Percentiles rank a stretch among this genome's conserved stretches.
Conservation (phyloP, 2,888 invertebrate genomes). For the Diachrysia chrysitis region DNA sequence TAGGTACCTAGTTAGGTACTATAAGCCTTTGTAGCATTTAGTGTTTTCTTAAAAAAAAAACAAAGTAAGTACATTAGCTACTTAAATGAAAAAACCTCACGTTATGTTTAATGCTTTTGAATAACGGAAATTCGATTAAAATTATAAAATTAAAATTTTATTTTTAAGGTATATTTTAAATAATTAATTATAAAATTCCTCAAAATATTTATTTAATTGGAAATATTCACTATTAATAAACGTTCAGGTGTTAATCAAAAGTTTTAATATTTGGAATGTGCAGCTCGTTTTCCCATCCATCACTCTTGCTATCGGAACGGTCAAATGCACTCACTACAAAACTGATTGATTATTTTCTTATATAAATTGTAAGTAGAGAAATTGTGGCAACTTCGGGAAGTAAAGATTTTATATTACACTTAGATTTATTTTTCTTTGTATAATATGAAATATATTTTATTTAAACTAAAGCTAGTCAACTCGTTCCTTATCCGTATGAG, state of each 20-base stretch:
- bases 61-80: neutral
- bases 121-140: no score
- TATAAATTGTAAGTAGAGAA: slow-evolving; percentile 35
- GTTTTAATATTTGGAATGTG: slow-evolving; percentile 47
- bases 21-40: no score
- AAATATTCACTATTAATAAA: slow-evolving; percentile 10
- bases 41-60: neutral
- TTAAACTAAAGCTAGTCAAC: no score
- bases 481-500: no score
- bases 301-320: slow-evolving; percentile 44
- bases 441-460: no score
- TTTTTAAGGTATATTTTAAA: no score
- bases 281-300: slow-evolving; percentile 46
- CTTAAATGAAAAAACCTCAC: no score
- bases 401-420: neutral
- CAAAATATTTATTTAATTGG: neutral
- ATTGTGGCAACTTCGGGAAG: slow-evolving; percentile 6
- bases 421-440: neutral
- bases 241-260: slow-evolving; percentile 39
- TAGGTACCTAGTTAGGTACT: no score
- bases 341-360: slow-evolving; percentile 58
- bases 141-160: no score
- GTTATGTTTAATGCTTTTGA: no score
- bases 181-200: no score
- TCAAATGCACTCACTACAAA: slow-evolving; percentile 59